These are phyloP conservation scores for Cassiopea andromeda DNA, from an alignment of 30 jellyfish, hydroid and myxozoan genomes.

Conservation along the genomic window DNA sequence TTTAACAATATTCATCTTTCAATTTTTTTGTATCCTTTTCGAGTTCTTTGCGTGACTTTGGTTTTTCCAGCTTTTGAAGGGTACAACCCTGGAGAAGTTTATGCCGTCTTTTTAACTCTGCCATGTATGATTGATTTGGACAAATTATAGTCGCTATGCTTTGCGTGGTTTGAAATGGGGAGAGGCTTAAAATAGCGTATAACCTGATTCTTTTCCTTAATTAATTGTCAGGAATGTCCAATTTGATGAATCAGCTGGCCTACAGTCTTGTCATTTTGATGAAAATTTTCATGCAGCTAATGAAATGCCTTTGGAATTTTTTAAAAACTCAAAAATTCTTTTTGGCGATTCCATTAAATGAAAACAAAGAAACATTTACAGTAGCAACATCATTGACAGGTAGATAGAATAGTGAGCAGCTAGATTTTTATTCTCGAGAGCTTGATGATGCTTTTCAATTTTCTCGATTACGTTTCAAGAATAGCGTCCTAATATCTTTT, in stretches of 20 bases:
- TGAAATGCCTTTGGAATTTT: conserved; percentile 32
- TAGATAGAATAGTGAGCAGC: not conserved
- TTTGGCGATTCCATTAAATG: conserved; percentile 57
- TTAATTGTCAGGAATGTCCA: not conserved
- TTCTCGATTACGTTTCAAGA: too few relatives aligned
- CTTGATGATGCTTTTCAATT: too few relatives aligned
- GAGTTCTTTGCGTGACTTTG: too few relatives aligned
- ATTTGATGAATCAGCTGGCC: not conserved
- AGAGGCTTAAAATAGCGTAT: not conserved
- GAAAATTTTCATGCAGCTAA: not conserved
- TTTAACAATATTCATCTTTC: too few relatives aligned
- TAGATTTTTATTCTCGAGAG: too few relatives aligned
- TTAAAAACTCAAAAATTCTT: conserved; percentile 47
- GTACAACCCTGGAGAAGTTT: too few relatives aligned
- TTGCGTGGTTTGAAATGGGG: not conserved
- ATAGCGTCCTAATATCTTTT: too few relatives aligned
- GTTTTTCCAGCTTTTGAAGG: too few relatives aligned
- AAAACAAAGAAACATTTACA: not conserved
- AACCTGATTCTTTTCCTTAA: not conserved
- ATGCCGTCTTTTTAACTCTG: too few relatives aligned
- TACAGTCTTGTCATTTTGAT: not conserved
- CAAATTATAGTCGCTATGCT: too few relatives aligned
- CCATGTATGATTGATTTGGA: too few relatives aligned
- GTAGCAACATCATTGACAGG: not conserved
- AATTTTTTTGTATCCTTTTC: too few relatives aligned